Conservation (phyloP, 2,113 vertebrate species). For the Misgurnus mizolepis region DNA sequence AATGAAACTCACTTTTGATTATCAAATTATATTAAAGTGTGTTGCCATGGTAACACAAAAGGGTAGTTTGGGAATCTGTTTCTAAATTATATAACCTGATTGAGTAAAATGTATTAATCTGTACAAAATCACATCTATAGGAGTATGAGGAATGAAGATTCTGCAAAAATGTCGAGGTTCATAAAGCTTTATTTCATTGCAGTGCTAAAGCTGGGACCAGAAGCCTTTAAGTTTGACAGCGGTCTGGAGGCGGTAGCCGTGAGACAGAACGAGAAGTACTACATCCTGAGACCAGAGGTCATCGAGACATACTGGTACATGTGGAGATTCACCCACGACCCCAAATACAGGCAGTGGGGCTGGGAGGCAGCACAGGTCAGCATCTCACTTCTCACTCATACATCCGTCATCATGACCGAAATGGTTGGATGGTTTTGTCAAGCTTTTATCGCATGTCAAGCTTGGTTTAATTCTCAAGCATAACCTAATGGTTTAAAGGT, state of each 20-base stretch:
- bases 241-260: slow-evolving; percentile 93
- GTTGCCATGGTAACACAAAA: slow-evolving; percentile 34
- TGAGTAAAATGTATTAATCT: neutral
- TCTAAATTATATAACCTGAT: slow-evolving; percentile 7
- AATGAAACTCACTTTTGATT: neutral
- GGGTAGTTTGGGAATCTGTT: slow-evolving; percentile 24
- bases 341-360: slow-evolving; percentile 96
- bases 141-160: neutral
- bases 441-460: too few relatives aligned
- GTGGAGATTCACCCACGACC: slow-evolving; percentile 97
- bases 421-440: too few relatives aligned
- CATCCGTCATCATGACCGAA: neutral
- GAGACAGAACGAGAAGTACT: slow-evolving; percentile 97
- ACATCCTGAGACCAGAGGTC: slow-evolving; percentile 95
- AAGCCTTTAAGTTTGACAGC: slow-evolving; percentile 97
- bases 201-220: slow-evolving; percentile 95
- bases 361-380: slow-evolving; percentile 95
- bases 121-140: slow-evolving; percentile 15
- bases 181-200: neutral
- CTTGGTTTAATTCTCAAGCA: too few relatives aligned
- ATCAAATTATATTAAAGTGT: neutral
- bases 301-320: slow-evolving; percentile 99
- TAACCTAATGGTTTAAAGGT: too few relatives aligned
- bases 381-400: neutral
- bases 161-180: neutral